Conservation (phyloP, 2,797 vertebrate species). For the Onychomys torridus region DNA sequence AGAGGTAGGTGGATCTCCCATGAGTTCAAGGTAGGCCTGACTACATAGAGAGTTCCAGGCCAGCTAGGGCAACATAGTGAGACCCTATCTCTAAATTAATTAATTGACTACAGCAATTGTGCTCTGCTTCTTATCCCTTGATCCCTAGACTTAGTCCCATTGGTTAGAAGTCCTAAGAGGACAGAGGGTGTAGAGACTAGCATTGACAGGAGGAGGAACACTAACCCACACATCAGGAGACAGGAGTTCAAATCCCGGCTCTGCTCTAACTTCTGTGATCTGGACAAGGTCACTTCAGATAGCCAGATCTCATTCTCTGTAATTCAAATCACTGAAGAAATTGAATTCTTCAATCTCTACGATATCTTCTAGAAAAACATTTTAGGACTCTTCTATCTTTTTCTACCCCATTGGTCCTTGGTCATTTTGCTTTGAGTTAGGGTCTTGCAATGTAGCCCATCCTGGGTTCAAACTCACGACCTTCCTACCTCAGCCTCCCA, state of each 20-base stretch:
- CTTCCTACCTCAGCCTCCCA: not conserved
- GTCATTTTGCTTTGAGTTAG: not conserved
- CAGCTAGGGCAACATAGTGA: not conserved
- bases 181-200: not conserved
- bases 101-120: not conserved
- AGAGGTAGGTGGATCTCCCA: not conserved
- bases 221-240: not conserved
- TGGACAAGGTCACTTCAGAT: not conserved
- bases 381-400: not conserved
- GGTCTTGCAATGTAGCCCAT: not conserved
- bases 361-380: not conserved
- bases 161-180: not conserved
- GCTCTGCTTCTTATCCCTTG: constrained; percentile 19
- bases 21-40: not conserved
- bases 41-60: not conserved
- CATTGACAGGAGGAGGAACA: not conserved
- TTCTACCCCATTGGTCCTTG: not conserved
- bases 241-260: not conserved
- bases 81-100: not conserved
- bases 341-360: not conserved
- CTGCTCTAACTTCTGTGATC: not conserved
- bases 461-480: not conserved
- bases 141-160: not conserved
- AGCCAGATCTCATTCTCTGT: not conserved
- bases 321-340: not conserved